phyloP scores from a whole-genome alignment of 1,140 invertebrate species.

The Neodiprion virginianus region DNA sequence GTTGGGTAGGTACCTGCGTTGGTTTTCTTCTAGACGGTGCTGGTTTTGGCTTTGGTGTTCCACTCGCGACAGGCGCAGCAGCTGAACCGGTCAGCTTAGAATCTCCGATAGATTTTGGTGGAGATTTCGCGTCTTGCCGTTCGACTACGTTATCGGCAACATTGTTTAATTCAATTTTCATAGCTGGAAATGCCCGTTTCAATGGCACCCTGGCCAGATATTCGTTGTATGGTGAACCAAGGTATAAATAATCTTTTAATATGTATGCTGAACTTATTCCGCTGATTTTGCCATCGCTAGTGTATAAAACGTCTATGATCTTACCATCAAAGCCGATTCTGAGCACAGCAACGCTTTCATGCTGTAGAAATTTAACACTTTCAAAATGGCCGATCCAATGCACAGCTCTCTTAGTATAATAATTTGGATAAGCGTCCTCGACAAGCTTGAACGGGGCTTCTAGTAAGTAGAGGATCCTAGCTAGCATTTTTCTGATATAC shows the following conservation, averaged over 20 bases:
- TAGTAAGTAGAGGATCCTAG: slow-evolving; percentile 61
- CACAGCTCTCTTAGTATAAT: slow-evolving; percentile 61
- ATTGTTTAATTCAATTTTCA: slow-evolving; percentile 32
- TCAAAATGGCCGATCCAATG: slow-evolving; percentile 63
- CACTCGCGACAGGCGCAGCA: slow-evolving; percentile 24
- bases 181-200: slow-evolving; percentile 58
- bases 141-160: slow-evolving; percentile 13
- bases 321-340: slow-evolving; percentile 72
- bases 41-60: slow-evolving; percentile 29
- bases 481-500: slow-evolving; percentile 67
- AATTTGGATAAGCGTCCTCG: slow-evolving; percentile 66
- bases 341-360: slow-evolving; percentile 60
- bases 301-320: slow-evolving; percentile 68
- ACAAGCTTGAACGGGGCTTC: slow-evolving; percentile 67
- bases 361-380: slow-evolving; percentile 49
- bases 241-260: slow-evolving; percentile 63
- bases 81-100: slow-evolving; percentile 18
- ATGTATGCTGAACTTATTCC: slow-evolving; percentile 70
- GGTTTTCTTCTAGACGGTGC: slow-evolving; percentile 32
- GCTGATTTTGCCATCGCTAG: slow-evolving; percentile 57
- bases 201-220: slow-evolving; percentile 70
- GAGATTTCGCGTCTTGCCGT: slow-evolving; percentile 26
- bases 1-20: slow-evolving; percentile 32
- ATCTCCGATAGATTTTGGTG: slow-evolving; percentile 27
- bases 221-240: slow-evolving; percentile 75